These are phyloP conservation scores for Acomys russatus DNA, from an alignment of 2,797 vertebrate species.

Conservation along the genomic window DNA sequence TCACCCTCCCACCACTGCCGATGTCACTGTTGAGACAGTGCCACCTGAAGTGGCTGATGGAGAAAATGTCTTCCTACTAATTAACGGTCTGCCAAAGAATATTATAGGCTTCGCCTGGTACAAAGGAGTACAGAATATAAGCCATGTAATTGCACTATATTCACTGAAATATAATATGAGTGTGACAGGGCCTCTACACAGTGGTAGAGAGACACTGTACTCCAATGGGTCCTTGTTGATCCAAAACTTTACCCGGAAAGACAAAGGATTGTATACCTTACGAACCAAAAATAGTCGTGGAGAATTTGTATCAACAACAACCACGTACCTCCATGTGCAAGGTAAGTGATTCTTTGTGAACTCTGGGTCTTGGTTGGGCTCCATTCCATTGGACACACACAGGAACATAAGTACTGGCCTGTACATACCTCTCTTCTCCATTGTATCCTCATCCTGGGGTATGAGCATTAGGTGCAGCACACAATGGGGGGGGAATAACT, in stretches of 20 bases:
- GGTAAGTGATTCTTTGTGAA: background rate
- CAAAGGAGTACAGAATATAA: background rate
- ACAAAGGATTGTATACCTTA: background rate
- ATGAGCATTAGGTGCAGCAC: background rate
- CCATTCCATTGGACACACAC: background rate
- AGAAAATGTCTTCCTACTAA: background rate
- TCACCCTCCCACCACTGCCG: background rate
- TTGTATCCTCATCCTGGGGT: too few species aligned
- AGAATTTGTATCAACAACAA: background rate
- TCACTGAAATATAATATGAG: background rate
- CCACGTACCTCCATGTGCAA: background rate
- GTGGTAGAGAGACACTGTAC: background rate
- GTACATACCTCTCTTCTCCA: background rate
- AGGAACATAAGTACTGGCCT: background rate
- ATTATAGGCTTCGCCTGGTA: background rate
- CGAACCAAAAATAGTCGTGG: accelerated
- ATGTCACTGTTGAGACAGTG: background rate
- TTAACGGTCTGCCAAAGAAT: background rate
- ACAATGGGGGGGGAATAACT: background rate
- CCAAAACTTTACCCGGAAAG: accelerated
- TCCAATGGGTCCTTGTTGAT: background rate
- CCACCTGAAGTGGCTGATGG: background rate
- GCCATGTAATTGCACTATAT: background rate
- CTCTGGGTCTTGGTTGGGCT: background rate
- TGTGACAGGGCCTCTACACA: background rate